Percentiles rank a stretch among this genome's conserved stretches.
These are phyloP conservation scores for Lysandra bellargus DNA, from an alignment of 2,888 invertebrate species.

Conservation along the genomic window DNA sequence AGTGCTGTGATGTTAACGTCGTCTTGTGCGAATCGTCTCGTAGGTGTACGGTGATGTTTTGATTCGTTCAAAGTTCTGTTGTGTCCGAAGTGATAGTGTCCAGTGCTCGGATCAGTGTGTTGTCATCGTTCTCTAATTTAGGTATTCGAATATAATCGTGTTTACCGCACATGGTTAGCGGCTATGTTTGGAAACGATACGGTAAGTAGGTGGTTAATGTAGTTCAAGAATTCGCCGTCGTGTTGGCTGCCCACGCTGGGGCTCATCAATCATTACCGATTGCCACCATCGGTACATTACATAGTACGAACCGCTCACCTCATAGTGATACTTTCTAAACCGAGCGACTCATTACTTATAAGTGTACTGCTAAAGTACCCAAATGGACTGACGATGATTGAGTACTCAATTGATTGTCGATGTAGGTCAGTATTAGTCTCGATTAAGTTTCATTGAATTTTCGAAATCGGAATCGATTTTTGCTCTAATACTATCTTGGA, in stretches of 20 bases:
- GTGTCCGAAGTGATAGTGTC: slow-evolving; percentile 23
- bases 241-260: slow-evolving; percentile 62
- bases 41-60: slow-evolving; percentile 53
- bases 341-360: slow-evolving; percentile 49
- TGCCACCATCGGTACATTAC: slow-evolving; percentile 50
- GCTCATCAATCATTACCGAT: slow-evolving; percentile 67
- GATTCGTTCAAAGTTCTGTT: slow-evolving; percentile 45
- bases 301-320: slow-evolving; percentile 54
- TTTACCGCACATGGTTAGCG: slow-evolving; percentile 38
- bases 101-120: slow-evolving; percentile 29
- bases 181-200: slow-evolving; percentile 56
- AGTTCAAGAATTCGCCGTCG: slow-evolving; percentile 58
- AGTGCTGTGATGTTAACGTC: slow-evolving; percentile 19
- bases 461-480: background rate
- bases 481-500: background rate
- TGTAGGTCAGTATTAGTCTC: background rate
- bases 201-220: slow-evolving; percentile 59
- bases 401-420: background rate
- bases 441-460: background rate
- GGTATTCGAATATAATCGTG: slow-evolving; percentile 29
- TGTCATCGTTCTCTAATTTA: slow-evolving; percentile 33
- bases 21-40: slow-evolving; percentile 39
- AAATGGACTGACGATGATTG: background rate
- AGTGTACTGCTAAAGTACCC: slow-evolving; percentile 46
- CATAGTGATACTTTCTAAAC: slow-evolving; percentile 59